Conservation (phyloP, 2,113 vertebrate genomes). For the Gopherus flavomarginatus region DNA sequence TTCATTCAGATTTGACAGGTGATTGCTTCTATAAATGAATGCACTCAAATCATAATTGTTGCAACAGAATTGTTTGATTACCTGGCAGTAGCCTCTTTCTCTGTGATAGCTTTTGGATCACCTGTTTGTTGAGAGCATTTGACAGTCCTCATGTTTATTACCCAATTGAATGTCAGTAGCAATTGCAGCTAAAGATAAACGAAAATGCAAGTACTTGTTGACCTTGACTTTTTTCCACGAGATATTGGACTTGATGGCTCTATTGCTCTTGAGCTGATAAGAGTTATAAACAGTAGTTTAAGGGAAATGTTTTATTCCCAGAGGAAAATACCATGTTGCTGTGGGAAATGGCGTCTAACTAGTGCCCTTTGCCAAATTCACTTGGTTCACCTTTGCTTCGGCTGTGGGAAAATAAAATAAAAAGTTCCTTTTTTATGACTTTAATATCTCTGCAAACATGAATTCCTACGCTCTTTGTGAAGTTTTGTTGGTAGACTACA, state of each 20-base stretch:
- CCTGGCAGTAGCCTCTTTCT: slow-evolving; percentile 80
- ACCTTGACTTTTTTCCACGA: slow-evolving; percentile 87
- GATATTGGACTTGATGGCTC: slow-evolving; percentile 87
- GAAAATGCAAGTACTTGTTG: slow-evolving; percentile 87
- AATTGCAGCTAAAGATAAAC: slow-evolving; percentile 86
- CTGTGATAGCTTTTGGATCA: slow-evolving; percentile 83
- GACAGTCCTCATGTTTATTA: slow-evolving; percentile 88
- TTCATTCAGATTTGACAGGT: slow-evolving; percentile 75
- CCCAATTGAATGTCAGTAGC: slow-evolving; percentile 82
- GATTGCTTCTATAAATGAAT: slow-evolving; percentile 80
- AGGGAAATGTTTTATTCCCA: slow-evolving; percentile 93
- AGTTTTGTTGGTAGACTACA: slow-evolving; percentile 46
- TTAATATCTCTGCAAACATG: slow-evolving; percentile 66
- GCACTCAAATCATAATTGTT: slow-evolving; percentile 81
- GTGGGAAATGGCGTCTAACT: slow-evolving; percentile 84
- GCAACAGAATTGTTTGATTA: slow-evolving; percentile 86
- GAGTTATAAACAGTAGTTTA: slow-evolving; percentile 86
- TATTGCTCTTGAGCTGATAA: slow-evolving; percentile 89
- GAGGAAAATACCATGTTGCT: slow-evolving; percentile 82
- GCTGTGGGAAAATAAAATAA: slow-evolving; percentile 81
- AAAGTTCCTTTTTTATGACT: slow-evolving; percentile 72
- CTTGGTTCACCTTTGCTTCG: slow-evolving; percentile 80
- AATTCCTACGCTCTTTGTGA: slow-evolving; percentile 62
- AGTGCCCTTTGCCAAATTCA: slow-evolving; percentile 78
- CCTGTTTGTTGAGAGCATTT: slow-evolving; percentile 83